These are phyloP conservation scores for Lepidurus couesii DNA, from an alignment of 1,140 invertebrate species.

Conservation along the genomic window DNA sequence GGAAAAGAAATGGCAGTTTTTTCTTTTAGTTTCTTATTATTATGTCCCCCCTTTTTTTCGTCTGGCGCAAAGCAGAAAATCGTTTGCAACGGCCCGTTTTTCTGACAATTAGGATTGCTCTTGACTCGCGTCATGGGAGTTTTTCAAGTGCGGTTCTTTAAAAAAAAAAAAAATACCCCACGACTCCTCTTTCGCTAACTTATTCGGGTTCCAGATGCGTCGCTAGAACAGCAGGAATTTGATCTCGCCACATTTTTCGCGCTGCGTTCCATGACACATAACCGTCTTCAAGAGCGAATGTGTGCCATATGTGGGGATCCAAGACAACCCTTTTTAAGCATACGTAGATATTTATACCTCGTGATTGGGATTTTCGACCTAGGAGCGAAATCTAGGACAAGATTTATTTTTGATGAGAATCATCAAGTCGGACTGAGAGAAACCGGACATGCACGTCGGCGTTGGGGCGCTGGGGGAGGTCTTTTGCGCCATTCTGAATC, in stretches of 20 bases:
- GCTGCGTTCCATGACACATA: background rate
- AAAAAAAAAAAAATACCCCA: background rate
- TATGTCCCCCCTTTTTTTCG: too few relatives aligned
- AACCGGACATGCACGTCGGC: slow-evolving; percentile 16
- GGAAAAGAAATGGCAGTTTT: background rate
- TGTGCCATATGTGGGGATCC: too few relatives aligned
- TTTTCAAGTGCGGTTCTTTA: background rate
- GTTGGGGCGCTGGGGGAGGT: background rate
- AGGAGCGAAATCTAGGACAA: background rate
- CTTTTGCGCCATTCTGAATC: slow-evolving; percentile 19
- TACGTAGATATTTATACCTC: background rate
- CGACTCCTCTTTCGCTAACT: background rate
- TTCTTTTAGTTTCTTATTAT: background rate
- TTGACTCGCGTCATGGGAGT: background rate
- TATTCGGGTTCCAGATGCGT: background rate
- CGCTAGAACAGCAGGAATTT: background rate
- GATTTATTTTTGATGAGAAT: slow-evolving; percentile 32
- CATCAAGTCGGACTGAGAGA: slow-evolving; percentile 11
- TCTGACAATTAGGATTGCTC: background rate
- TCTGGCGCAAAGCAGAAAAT: background rate
- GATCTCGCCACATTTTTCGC: background rate
- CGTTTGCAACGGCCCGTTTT: background rate
- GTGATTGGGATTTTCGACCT: background rate
- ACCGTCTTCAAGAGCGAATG: background rate
- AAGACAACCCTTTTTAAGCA: too few relatives aligned